Percentiles rank a stretch among this genome's conserved stretches.
These are phyloP conservation scores for Napeogenes sylphis DNA, from an alignment of 2,888 invertebrate species.

Conservation along the genomic window DNA sequence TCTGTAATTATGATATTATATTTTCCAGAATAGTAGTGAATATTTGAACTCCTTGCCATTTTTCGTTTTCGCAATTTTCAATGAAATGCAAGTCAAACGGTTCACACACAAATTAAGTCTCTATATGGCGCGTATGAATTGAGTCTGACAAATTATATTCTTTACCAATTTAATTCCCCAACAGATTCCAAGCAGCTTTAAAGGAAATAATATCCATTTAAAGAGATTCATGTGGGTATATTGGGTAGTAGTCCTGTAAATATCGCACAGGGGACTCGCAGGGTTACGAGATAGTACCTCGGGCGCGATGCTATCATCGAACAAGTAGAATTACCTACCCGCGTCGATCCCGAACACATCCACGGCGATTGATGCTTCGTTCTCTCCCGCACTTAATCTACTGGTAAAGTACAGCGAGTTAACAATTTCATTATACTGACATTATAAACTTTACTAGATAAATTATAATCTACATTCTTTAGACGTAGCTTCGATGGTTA, in stretches of 20 bases:
- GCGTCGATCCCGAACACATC: slow-evolving; percentile 17
- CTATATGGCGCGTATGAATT: slow-evolving; percentile 21
- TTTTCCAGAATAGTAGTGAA: too few species aligned
- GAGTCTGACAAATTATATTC: slow-evolving; percentile 24
- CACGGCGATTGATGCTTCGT: slow-evolving; percentile 18
- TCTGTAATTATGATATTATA: slow-evolving; percentile 7
- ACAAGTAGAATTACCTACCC: slow-evolving; percentile 29
- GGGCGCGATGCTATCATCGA: slow-evolving; percentile 29
- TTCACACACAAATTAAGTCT: slow-evolving; percentile 27
- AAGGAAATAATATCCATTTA: slow-evolving; percentile 15
- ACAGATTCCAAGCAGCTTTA: slow-evolving; percentile 17
- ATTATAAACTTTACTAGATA: slow-evolving; percentile 13
- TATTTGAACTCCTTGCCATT: not conserved
- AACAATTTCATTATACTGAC: slow-evolving; percentile 31
- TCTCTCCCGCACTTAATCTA: slow-evolving; percentile 14
- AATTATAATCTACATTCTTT: slow-evolving; percentile 2
- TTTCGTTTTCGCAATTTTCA: slow-evolving; percentile 13
- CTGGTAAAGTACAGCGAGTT: slow-evolving; percentile 24
- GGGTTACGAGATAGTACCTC: slow-evolving; percentile 23
- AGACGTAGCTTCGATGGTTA: too few species aligned
- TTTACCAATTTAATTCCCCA: slow-evolving; percentile 22
- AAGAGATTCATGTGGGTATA: slow-evolving; percentile 20
- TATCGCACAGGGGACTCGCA: slow-evolving; percentile 6
- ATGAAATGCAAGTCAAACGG: slow-evolving; percentile 15
- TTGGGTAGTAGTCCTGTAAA: slow-evolving; percentile 1